A percentile compares a stretch with the other conserved stretches of the same genome.
Evolutionary conservation across 2,888 invertebrate species (phyloP).

Genomic region (Trilocha varians): DNA sequence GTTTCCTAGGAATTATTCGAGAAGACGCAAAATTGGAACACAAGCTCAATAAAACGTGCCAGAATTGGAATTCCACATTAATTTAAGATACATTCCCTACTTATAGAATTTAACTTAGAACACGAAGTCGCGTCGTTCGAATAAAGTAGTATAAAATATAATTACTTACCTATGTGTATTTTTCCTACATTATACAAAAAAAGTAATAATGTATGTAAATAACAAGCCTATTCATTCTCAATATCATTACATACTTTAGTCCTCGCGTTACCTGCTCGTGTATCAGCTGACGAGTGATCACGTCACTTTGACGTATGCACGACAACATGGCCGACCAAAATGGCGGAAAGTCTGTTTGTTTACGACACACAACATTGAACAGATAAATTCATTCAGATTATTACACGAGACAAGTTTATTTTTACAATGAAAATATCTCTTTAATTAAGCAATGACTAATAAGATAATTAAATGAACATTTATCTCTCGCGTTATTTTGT

Average conservation of each 20-base stretch:
- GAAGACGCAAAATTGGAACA: slow-evolving; percentile 26
- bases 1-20: slow-evolving; percentile 21
- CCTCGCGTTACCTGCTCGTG: slow-evolving; percentile 15
- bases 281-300: slow-evolving; percentile 46
- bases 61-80: too few relatives aligned
- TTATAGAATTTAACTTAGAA: too few relatives aligned
- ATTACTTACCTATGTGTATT: too few relatives aligned
- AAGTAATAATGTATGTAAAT: too few relatives aligned
- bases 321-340: slow-evolving; percentile 54
- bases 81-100: too few relatives aligned
- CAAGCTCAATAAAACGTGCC: slow-evolving; percentile 38
- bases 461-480: not conserved
- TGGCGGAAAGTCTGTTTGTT: slow-evolving; percentile 52
- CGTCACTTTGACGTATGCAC: slow-evolving; percentile 50
- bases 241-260: too few relatives aligned
- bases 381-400: slow-evolving; percentile 6
- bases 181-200: too few relatives aligned
- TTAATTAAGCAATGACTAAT: slow-evolving; percentile 11
- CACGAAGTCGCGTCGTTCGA: too few relatives aligned
- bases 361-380: slow-evolving; percentile 29
- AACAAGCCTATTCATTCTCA: too few relatives aligned
- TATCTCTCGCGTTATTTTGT: not conserved
- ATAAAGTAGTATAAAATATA: too few relatives aligned
- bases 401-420: slow-evolving; percentile 12
- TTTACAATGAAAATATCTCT: slow-evolving; percentile 8